These are phyloP conservation scores for Nothura maculosa DNA, from an alignment of 2,797 vertebrate species.

Conservation along the genomic window DNA sequence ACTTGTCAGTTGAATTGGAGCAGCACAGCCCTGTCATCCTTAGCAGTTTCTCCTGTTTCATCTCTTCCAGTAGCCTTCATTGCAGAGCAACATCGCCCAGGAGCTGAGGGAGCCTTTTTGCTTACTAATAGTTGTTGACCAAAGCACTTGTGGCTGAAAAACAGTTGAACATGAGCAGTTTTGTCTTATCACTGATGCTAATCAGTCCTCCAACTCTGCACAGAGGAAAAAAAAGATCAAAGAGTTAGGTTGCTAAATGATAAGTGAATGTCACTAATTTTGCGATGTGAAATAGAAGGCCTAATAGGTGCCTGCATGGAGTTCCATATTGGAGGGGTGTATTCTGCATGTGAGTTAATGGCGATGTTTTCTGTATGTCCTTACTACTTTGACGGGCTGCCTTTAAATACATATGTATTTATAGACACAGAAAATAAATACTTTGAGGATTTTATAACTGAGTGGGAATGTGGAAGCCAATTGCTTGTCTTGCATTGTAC, in stretches of 20 bases:
- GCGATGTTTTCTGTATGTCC: not conserved
- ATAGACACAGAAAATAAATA: not conserved
- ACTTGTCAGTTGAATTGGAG: not conserved
- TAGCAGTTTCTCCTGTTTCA: not conserved
- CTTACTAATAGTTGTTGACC: not conserved
- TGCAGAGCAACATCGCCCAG: not conserved
- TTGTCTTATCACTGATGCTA: not conserved
- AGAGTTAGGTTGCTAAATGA: conserved; percentile 25
- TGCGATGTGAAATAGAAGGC: not conserved
- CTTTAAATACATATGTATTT: not conserved
- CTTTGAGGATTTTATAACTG: not conserved
- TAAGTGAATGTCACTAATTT: conserved; percentile 26
- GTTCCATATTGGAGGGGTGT: conserved; percentile 19
- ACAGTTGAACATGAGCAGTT: not conserved
- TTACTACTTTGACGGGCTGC: not conserved
- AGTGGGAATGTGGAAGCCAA: not conserved
- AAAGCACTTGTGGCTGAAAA: not conserved
- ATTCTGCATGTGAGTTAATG: conserved; percentile 7
- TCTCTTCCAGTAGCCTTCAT: not conserved
- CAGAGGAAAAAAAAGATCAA: not conserved
- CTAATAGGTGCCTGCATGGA: not conserved
- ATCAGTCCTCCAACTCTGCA: not conserved
- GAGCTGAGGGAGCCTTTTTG: not conserved
- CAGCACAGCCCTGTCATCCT: not conserved
- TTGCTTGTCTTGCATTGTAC: too few relatives aligned